A percentile compares a stretch with the other conserved stretches of the same genome.
phyloP scores from a whole-genome alignment of 37 sponge, comb jelly and placozoan species.

The Cliona cf. orientalis region DNA sequence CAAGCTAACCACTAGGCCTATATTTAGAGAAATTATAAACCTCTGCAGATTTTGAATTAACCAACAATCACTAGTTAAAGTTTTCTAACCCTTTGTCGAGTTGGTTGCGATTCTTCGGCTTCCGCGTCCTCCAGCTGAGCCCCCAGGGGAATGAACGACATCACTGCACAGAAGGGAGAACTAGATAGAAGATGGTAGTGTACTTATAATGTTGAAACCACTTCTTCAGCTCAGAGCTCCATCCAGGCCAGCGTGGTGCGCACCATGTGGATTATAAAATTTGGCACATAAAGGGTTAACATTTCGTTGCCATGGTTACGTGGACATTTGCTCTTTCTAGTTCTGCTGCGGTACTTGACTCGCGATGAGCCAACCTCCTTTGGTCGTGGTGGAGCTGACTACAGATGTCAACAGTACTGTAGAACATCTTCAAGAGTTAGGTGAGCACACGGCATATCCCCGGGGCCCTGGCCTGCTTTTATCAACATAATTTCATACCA shows the following conservation, averaged over 20 bases:
- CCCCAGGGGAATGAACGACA: slow-evolving; percentile 50
- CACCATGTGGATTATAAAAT: too few species aligned
- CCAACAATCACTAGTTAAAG: background rate
- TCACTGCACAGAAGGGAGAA: background rate
- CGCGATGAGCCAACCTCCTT: too few species aligned
- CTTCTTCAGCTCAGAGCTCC: background rate
- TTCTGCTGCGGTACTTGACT: too few species aligned
- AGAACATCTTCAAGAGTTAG: slow-evolving; percentile 46
- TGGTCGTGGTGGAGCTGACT: slow-evolving; percentile 24
- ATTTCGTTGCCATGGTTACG: too few species aligned
- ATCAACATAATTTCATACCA: too few species aligned
- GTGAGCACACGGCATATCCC: slow-evolving; percentile 5
- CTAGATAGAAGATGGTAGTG: background rate
- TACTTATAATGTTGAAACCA: background rate
- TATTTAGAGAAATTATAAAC: too few species aligned
- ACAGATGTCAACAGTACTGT: slow-evolving; percentile 56
- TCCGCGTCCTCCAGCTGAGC: slow-evolving; percentile 57
- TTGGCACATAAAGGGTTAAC: too few species aligned
- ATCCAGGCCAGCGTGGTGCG: too few species aligned
- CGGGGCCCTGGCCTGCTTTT: background rate
- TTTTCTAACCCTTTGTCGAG: slow-evolving; percentile 50
- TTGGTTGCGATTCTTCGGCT: slow-evolving; percentile 33
- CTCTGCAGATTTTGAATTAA: too few species aligned
- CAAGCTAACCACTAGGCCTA: too few species aligned
- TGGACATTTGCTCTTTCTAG: too few species aligned